Base-by-base conservation (phyloP, 1,140 invertebrate genomes). In the Euwallacea fornicatus region DNA sequence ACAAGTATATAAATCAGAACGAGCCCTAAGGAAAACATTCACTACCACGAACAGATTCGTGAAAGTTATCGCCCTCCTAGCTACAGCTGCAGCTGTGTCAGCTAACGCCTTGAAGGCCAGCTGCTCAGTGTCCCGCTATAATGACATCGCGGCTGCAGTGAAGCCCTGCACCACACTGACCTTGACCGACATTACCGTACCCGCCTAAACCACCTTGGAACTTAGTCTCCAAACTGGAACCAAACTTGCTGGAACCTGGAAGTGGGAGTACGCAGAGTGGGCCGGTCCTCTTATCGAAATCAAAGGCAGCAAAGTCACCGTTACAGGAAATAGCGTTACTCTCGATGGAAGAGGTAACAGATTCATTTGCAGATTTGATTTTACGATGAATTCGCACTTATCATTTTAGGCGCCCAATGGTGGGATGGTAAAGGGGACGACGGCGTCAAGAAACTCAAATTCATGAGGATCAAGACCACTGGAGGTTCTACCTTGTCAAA, bases 381-480 rank as follows among this genome's bases (percentile, higher is more conserved):
- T 64, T 60, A 9, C 2, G 15, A 11, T 9, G 7, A 0, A 33
- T 33, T 4, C 21, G 21, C 21, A 33, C 4, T 1, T 47, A 50
- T 50, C 9, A 50, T 46, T 33, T 50, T 7, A 62, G 73, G 72
- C 46, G 63, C 67, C 42, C 11, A 65, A 21, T 74, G 64, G 42
- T 74, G 72, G 72, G 72, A 74, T 47, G 72, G 72, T 33, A 66
- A 63, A 67, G 68, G 68, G 33, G 66, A 66, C 41, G 67, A 42
- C 15, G 72, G 72, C 11, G 33, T 13, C 0, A 71, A 60, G 11
- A 74, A 74, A 58, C 72, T 68, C 0, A 73, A 73, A 62, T 73
- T 73, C 56, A 46, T 73, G 33, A 73, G 42, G 53, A 73, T 73
- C 13, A 62, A 70, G 46, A 65, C 63, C 47, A 71, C 63, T 13